Conservation (phyloP, 2,888 invertebrate genomes). For the Byasa hedistus region DNA sequence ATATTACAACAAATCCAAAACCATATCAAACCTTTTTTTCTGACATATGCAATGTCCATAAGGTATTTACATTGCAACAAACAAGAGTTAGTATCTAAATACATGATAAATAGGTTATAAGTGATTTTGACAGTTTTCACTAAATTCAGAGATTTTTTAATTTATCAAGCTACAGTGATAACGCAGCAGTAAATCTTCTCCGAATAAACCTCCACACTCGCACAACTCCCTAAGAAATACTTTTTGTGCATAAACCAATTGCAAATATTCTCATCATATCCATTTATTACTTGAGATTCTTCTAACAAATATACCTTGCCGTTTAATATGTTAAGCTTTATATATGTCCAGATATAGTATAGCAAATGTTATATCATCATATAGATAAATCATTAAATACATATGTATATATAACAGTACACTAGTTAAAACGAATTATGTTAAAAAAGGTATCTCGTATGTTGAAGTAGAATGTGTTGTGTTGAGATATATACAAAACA, state of each 20-base stretch:
- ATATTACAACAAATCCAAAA: too few relatives aligned
- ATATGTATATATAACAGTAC: constrained; percentile 19
- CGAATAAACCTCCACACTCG: constrained; percentile 11
- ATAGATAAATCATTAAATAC: too few relatives aligned
- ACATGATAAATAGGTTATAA: too few relatives aligned
- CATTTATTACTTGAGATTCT: constrained; percentile 23
- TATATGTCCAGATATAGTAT: constrained; percentile 14
- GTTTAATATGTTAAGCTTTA: neutral
- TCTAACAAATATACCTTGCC: neutral
- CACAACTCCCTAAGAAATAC: constrained; percentile 2
- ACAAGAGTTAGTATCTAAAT: too few relatives aligned
- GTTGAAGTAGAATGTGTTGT: constrained; percentile 29
- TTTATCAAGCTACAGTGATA: constrained; percentile 2
- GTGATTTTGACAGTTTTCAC: neutral
- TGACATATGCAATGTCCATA: too few relatives aligned
- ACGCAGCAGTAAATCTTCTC: neutral
- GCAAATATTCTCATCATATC: neutral
- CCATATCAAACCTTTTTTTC: too few relatives aligned
- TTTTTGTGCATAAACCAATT: constrained; percentile 28
- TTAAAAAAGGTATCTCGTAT: constrained; percentile 34
- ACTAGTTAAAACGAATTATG: constrained; percentile 8
- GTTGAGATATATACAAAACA: constrained; percentile 53
- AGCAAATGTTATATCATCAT: too few relatives aligned
- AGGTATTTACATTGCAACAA: too few relatives aligned
- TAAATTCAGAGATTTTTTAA: neutral